Base-by-base conservation (phyloP, 2,888 invertebrate species). In the Tanytarsus gracilentus region DNA sequence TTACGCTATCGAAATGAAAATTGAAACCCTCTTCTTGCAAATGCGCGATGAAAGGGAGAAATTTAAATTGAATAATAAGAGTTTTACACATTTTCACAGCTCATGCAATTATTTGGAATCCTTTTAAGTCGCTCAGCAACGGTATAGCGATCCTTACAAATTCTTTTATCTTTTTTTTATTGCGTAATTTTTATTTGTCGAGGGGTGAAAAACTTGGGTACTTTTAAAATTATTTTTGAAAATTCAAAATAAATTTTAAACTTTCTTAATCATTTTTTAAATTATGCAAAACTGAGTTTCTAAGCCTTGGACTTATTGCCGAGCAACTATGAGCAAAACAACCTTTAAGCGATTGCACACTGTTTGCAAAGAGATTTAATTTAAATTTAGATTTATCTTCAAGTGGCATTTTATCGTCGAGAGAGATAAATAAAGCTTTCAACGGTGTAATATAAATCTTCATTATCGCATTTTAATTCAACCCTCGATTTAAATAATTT, bases 301-400 rank as follows among this genome's bases (percentile, higher is more conserved):
- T n/a, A n/a, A n/a, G n/a, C n/a, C n/a, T n/a, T n/a, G n/a, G n/a
- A n/a, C n/a, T n/a, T n/a, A n/a, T n/a, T n/a, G n/a, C n/a, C n/a
- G n/a, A n/a, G n/a, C n/a, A n/a, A n/a, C n/a, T n/a, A n/a, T n/a
- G n/a, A n/a, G n/a, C 44, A 25, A 18, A 58, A 27, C 44, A 58
- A 36, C 58, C 18, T 50, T 40, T 56, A 23, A 50, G 26, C 14
- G 25, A 18, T 52, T 29, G 52, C 25, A 23, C 18, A 23, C 30
- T 18, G 4, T 29, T 52, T 29, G 53, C n/a, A 29, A 40, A 14
- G 30, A 30, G 58, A 58, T 58, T 58, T 58, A 58, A 58, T 58
- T 58, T 58, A 44, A 58, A 58, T 44, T 29, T 39, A 58, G 39
- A 58, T 58, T 48, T 39, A 58, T 58, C 40, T 58, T 58, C 44